Evolutionary conservation across 1,140 invertebrate species (phyloP).

Genomic region (Drosophila repleta): DNA sequence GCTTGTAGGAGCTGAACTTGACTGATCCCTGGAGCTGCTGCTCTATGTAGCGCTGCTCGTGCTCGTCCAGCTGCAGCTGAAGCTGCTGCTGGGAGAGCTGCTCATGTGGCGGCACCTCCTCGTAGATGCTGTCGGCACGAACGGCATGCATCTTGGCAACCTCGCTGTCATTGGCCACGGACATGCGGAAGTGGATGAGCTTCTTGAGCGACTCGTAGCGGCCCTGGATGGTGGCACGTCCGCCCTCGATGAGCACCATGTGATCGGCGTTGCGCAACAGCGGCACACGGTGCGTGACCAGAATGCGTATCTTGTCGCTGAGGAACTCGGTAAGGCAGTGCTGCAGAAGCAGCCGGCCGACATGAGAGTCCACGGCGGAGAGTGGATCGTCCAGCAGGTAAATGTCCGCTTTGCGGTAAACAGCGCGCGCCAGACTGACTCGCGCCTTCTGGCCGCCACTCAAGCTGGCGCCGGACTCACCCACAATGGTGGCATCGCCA

Average conservation of each 20-base stretch:
- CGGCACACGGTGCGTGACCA: slow-evolving; percentile 96
- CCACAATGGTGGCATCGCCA: slow-evolving; percentile 91
- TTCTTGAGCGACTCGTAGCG: slow-evolving; percentile 79
- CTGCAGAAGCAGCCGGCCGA: slow-evolving; percentile 91
- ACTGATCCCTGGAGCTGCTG: slow-evolving; percentile 83
- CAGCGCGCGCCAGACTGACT: slow-evolving; percentile 86
- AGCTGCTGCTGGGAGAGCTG: slow-evolving; percentile 46
- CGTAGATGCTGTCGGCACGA: slow-evolving; percentile 59
- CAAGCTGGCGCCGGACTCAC: slow-evolving; percentile 90
- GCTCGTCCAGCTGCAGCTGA: slow-evolving; percentile 53
- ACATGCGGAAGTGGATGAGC: slow-evolving; percentile 63
- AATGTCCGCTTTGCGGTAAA: slow-evolving; percentile 86
- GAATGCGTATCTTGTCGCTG: slow-evolving; percentile 88
- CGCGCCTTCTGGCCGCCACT: slow-evolving; percentile 93
- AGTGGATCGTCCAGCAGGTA: slow-evolving; percentile 93
- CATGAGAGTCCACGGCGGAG: slow-evolving; percentile 92
- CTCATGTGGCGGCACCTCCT: slow-evolving; percentile 50
- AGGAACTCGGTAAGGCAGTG: slow-evolving; percentile 89
- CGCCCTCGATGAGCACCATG: slow-evolving; percentile 87
- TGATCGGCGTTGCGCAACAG: slow-evolving; percentile 91
- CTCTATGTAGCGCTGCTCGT: slow-evolving; percentile 79
- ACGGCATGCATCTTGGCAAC: slow-evolving; percentile 50
- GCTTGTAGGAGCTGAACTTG: slow-evolving; percentile 86
- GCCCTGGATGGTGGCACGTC: slow-evolving; percentile 81
- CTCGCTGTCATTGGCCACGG: slow-evolving; percentile 69